Evolutionary conservation across 2,888 invertebrate species (phyloP), one percentile per base, ranked within the genome.

Genomic region (Drosophila demipolita): DNA sequence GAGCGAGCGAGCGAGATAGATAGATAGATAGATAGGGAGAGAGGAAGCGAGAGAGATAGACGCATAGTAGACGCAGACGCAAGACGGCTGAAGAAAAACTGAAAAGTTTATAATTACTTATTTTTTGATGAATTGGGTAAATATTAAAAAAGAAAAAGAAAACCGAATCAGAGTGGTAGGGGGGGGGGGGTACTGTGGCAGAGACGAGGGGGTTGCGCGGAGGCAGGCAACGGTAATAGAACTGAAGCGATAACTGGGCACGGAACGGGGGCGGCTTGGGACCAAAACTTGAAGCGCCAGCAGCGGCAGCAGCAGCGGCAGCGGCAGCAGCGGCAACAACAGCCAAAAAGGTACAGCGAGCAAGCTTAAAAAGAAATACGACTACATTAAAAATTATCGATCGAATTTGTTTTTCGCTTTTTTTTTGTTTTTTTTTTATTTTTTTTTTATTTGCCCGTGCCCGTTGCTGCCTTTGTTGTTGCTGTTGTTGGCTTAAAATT

Each of bases 101-200:
- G 82, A 90, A 87, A 91, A 89, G 87, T 91, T 92, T 92, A 92
- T 91, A 91, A 91, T 91, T 92, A 91, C 92, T 91, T 92, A 91
- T 92, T 91, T 89, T 91, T 91, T 92, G 91, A 92, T 91, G 91
- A 92, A 92, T 92, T 91, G 92, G 91, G 91, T 91, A 91, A 91
- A 91, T 91, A 91, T 87, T 89, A 89, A 90, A 87, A 87, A 89
- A 76, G 64, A 68, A 78, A 73, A 62, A 53, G 74, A 66, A 75
- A 73, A 68, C 64, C 78, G 53, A 79, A 60, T 20, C 29, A 29
- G 29, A 5, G 5, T 5, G 29, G 0, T 29, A 5, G 42, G 12
- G 7, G 5, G 29, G 29, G 0, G 5, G 29, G 42, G 12, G 7
- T n/a, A 32, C 12, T 35, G 32, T 23, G 35, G 15, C 35, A 35